Evolutionary conservation across 2,888 invertebrate genomes (phyloP).

Genomic region (Diogma glabrata): DNA sequence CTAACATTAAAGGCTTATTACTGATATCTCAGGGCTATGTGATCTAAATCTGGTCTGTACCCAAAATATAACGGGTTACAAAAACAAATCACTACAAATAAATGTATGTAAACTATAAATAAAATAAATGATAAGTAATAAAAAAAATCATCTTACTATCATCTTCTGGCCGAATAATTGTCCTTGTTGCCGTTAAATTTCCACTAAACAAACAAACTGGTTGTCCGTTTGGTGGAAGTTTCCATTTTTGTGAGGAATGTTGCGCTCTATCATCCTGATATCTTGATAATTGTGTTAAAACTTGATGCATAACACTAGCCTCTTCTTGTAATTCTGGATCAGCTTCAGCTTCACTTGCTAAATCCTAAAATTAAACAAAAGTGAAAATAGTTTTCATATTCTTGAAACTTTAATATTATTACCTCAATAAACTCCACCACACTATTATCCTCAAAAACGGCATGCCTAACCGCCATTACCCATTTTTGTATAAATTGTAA

Average conservation of each 20-base stretch:
- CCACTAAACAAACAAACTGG: constrained; percentile 54
- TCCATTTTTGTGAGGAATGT: constrained; percentile 55
- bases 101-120: constrained; percentile 1
- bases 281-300: constrained; percentile 49
- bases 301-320: constrained; percentile 54
- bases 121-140: too few relatives aligned
- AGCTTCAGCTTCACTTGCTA: constrained; percentile 55
- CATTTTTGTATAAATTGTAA: constrained; percentile 68
- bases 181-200: constrained; percentile 40
- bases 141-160: constrained; percentile 42
- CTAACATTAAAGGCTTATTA: too few relatives aligned
- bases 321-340: constrained; percentile 56
- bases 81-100: background rate
- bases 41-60: too few relatives aligned
- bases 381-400: too few relatives aligned
- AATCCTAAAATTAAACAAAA: too few relatives aligned
- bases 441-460: constrained; percentile 61
- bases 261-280: constrained; percentile 46
- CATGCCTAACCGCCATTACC: constrained; percentile 58
- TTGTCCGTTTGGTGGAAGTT: constrained; percentile 55
- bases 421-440: constrained; percentile 63
- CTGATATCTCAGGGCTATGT: too few relatives aligned
- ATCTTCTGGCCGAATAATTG: constrained; percentile 51
- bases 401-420: too few relatives aligned
- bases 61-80: too few relatives aligned